Conservation (phyloP, 1,140 invertebrate genomes). For the Drosophila arizonae region DNA sequence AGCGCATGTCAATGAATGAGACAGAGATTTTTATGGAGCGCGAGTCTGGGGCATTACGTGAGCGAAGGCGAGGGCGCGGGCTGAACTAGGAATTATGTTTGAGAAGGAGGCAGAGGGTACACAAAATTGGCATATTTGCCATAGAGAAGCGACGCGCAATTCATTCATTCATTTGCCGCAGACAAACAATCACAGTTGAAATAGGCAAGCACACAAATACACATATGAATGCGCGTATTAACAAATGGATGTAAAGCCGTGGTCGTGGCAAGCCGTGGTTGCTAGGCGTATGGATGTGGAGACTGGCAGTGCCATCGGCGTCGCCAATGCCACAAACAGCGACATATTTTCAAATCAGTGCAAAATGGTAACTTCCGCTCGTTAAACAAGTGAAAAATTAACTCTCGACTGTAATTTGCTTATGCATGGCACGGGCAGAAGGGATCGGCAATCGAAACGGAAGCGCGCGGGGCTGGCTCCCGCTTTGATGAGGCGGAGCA, state of each 20-base stretch:
- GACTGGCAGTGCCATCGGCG: slow-evolving; percentile 49
- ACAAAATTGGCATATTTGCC: slow-evolving; percentile 77
- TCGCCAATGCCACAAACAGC: slow-evolving; percentile 77
- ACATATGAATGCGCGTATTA: slow-evolving; percentile 79
- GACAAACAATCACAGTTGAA: slow-evolving; percentile 74
- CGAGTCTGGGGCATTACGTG: slow-evolving; percentile 6
- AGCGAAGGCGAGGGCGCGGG: no score
- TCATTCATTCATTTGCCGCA: slow-evolving; percentile 78
- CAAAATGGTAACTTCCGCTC: slow-evolving; percentile 82
- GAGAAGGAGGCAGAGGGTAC: not conserved
- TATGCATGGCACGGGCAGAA: slow-evolving; percentile 56
- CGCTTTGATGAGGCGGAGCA: slow-evolving; percentile 49
- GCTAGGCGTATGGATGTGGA: slow-evolving; percentile 24
- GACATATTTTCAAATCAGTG: slow-evolving; percentile 82
- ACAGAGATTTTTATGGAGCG: slow-evolving; percentile 27
- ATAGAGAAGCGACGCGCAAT: slow-evolving; percentile 71
- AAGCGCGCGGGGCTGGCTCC: slow-evolving; percentile 24
- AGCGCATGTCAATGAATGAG: slow-evolving; percentile 72
- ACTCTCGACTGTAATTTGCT: slow-evolving; percentile 79
- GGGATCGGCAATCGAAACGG: slow-evolving; percentile 16
- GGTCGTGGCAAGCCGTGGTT: slow-evolving; percentile 2
- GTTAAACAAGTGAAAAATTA: slow-evolving; percentile 82
- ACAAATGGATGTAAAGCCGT: slow-evolving; percentile 56
- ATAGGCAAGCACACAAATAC: slow-evolving; percentile 50
- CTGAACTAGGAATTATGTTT: slow-evolving; percentile 3